phyloP scores from a whole-genome alignment of 1,140 invertebrate genomes.

The Mylabris phalerata region DNA sequence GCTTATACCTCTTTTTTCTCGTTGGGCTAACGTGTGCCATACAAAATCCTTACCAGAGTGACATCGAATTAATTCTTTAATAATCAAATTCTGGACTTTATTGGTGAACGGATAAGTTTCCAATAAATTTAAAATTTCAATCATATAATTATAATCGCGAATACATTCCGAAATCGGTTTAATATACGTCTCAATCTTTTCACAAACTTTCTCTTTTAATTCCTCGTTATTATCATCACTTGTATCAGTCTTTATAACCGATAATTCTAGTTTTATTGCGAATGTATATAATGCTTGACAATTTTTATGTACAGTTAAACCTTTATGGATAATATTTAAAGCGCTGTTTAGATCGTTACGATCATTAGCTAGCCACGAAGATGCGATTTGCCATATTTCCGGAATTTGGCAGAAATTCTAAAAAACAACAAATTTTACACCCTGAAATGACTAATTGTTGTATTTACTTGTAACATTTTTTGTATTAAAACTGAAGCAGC shows the following conservation, averaged over 20 bases:
- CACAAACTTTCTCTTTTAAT: constrained; percentile 1
- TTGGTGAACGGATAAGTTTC: constrained; percentile 19
- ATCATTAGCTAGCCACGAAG: constrained; percentile 18
- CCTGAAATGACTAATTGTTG: no score
- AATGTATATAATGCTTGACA: constrained; percentile 15
- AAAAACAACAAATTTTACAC: constrained; percentile 1
- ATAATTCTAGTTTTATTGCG: constrained; percentile 17
- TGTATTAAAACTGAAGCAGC: constrained; percentile 19
- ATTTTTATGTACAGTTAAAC: constrained; percentile 20
- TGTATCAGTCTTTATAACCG: not conserved
- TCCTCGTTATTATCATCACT: not conserved
- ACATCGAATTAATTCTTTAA: constrained; percentile 16
- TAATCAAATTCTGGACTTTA: constrained; percentile 20
- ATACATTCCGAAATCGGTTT: constrained; percentile 15
- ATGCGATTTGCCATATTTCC: constrained; percentile 21
- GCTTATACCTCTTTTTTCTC: constrained; percentile 22
- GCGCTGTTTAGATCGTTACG: constrained; percentile 17
- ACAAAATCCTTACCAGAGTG: constrained; percentile 15
- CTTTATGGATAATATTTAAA: constrained; percentile 12
- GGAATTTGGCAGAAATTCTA: constrained; percentile 19
- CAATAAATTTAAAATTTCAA: constrained; percentile 23
- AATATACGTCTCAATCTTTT: constrained; percentile 11
- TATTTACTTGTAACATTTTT: constrained; percentile 29
- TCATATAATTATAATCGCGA: constrained; percentile 18
- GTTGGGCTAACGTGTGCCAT: constrained; percentile 27